These are phyloP conservation scores for Uromys caudimaculatus DNA, from an alignment of 2,797 vertebrate genomes.

Conservation along the genomic window DNA sequence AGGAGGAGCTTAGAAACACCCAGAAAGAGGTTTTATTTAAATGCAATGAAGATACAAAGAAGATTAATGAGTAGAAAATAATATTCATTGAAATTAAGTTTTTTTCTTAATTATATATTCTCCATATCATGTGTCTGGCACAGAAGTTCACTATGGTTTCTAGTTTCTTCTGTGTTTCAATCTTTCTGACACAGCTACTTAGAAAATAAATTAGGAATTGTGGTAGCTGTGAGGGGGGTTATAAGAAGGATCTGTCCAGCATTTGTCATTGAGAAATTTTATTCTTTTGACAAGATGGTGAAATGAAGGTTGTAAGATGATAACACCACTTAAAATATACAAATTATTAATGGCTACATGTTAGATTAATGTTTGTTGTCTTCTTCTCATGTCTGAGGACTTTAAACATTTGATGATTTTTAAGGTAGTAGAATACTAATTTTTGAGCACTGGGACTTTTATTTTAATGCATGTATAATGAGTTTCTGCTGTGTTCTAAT, in stretches of 20 bases:
- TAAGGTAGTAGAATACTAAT: not conserved
- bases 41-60: not conserved
- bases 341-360: not conserved
- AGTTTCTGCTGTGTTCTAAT: not conserved
- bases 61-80: conserved; percentile 19
- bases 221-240: not conserved
- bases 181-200: not conserved
- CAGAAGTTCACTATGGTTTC: not conserved
- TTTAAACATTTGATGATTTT: not conserved
- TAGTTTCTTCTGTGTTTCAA: not conserved
- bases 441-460: not conserved
- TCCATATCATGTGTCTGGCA: not conserved
- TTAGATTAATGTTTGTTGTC: not conserved
- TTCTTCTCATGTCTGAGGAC: not conserved
- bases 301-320: not conserved
- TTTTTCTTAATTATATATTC: not conserved
- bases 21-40: conserved; percentile 37
- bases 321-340: not conserved
- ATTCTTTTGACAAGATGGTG: not conserved
- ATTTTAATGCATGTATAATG: not conserved
- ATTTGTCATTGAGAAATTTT: conserved; percentile 34
- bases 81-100: not conserved
- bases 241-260: not conserved
- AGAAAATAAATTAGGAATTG: not conserved
- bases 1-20: not conserved